Base-by-base conservation (phyloP, 2,888 invertebrate species). In the Aspidiotus rigidus region DNA sequence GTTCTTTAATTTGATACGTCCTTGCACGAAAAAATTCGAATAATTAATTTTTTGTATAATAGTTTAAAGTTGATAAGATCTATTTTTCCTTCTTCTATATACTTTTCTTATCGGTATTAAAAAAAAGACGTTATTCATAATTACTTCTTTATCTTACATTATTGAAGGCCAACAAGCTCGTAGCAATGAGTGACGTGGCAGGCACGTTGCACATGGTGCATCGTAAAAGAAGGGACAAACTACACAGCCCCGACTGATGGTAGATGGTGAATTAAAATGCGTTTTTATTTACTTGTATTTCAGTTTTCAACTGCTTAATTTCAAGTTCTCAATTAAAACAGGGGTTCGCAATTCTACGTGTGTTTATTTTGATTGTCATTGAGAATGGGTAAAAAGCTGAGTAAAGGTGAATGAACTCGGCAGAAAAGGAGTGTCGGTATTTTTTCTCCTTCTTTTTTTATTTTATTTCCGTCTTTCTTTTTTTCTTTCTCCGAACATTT, bases 301-400 rank as follows among this genome's bases (percentile, higher is more conserved):
- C 44, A 57, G 28, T 66, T 66, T 66, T 59, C 66, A 66, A 66
- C 66, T 59, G 66, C 66, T 66, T 66, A 66, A 66, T 59, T 66
- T 59, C 44, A 44, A 57, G 66, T 56, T 59, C 59, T 57, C 28
- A 28, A 59, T 66, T 66, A 59, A 66, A 66, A 57, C 66, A 66
- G 66, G 66, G 66, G 66, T 66, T 66, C 57, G 57, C 56, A 66
- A 59, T 59, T 59, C 39, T 39, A 59, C 59, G 28, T 59, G 28
- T 59, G 28, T 17, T 28, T 39, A 49, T 49, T 17, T 16, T 39
- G 44, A 66, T 44, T 59, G 56, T 66, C 59, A 57, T 28, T 66
- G 44, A 59, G 59, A 59, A 56, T 28, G 66, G 66, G 66, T 66
- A 66, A 49, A 59, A 66, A 66, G 59, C 66, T 66, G 66, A 57